These are phyloP conservation scores for Anoplolepis gracilipes DNA, from an alignment of 1,140 invertebrate species.

Conservation along the genomic window DNA sequence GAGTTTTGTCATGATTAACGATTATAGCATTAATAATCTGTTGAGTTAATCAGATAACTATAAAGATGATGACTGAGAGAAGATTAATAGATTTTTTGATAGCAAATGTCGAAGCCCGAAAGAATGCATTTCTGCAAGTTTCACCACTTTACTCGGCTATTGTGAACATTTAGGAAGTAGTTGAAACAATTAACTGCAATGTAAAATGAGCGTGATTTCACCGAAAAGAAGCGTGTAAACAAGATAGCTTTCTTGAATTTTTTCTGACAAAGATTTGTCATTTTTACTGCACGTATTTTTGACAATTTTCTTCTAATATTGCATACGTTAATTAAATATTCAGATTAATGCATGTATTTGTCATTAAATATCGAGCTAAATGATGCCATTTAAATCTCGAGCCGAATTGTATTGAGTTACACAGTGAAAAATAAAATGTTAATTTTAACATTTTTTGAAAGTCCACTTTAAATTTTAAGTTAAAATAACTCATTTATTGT, in stretches of 20 bases:
- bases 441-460: too few relatives aligned
- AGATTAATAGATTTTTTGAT: background rate
- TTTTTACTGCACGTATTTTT: background rate
- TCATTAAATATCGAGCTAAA: too few relatives aligned
- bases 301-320: background rate
- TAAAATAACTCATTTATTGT: too few relatives aligned
- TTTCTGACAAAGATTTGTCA: background rate
- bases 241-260: slow-evolving; percentile 12
- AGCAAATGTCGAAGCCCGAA: background rate
- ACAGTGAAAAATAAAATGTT: too few relatives aligned
- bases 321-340: background rate
- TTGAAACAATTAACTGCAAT: slow-evolving; percentile 57
- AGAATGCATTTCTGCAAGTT: slow-evolving; percentile 10
- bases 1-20: background rate
- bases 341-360: background rate
- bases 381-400: background rate
- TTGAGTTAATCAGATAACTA: background rate
- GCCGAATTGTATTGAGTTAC: background rate
- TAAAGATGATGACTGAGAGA: background rate
- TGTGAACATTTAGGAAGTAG: slow-evolving; percentile 42
- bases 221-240: slow-evolving; percentile 61
- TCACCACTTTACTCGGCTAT: slow-evolving; percentile 31
- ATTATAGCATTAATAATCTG: background rate
- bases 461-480: too few relatives aligned
- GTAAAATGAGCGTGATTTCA: slow-evolving; percentile 31